These are phyloP conservation scores for Cottus gobio DNA, from an alignment of 2,113 vertebrate species.

Conservation along the genomic window DNA sequence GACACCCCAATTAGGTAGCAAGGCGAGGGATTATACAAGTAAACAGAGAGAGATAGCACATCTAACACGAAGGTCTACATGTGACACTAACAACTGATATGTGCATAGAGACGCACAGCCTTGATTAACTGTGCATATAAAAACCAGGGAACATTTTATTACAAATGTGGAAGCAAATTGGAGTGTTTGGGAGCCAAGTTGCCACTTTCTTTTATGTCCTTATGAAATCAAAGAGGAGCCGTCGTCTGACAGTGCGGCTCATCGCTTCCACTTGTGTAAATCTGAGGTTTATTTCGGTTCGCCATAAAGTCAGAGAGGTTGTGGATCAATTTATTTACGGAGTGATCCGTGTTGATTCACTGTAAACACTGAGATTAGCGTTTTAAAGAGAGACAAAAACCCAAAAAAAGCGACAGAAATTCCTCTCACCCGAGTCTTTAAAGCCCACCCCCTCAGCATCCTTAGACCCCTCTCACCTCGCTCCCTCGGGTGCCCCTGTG, in stretches of 20 bases:
- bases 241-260: constrained; percentile 48
- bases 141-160: constrained; percentile 64
- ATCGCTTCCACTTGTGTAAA: constrained; percentile 30
- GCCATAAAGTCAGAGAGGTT: constrained; percentile 24
- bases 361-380: constrained; percentile 24
- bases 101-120: constrained; percentile 28
- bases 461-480: background rate
- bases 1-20: constrained; percentile 72
- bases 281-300: constrained; percentile 36
- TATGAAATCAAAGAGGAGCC: constrained; percentile 57
- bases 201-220: constrained; percentile 56
- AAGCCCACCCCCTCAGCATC: background rate
- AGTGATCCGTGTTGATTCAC: background rate
- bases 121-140: constrained; percentile 61
- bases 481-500: background rate
- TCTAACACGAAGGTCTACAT: constrained; percentile 60
- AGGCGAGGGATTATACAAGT: constrained; percentile 56
- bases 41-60: constrained; percentile 53
- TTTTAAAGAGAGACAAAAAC: constrained; percentile 16
- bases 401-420: constrained; percentile 8
- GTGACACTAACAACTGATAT: constrained; percentile 50
- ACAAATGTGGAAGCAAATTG: constrained; percentile 66
- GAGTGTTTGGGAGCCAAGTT: constrained; percentile 75
- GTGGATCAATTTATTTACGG: constrained; percentile 28
- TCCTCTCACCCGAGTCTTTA: background rate